A percentile compares a stretch with the other conserved stretches of the same genome.
phyloP scores from a whole-genome alignment of 1,140 invertebrate species.

The Neocloeon triangulifer region DNA sequence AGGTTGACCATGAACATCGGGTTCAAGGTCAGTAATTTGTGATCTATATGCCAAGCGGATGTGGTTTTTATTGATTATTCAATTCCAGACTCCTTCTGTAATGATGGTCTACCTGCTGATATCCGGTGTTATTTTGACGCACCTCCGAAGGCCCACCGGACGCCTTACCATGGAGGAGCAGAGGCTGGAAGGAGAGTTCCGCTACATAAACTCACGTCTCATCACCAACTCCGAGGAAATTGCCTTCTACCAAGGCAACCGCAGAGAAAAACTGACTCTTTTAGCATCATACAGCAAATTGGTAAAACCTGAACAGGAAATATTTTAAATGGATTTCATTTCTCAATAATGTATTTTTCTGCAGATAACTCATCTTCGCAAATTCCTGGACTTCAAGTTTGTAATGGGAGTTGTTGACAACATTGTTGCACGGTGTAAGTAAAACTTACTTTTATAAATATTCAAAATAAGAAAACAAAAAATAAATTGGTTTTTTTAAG shows the following conservation, averaged over 20 bases:
- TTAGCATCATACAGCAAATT: constrained; percentile 75
- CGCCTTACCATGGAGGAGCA: constrained; percentile 82
- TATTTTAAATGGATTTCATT: constrained; percentile 14
- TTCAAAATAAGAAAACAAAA: no score
- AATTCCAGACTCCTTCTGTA: constrained; percentile 52
- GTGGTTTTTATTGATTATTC: constrained; percentile 9
- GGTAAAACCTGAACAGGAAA: no score
- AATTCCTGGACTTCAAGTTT: constrained; percentile 78
- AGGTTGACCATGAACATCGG: constrained; percentile 69
- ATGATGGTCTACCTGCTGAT: constrained; percentile 71
- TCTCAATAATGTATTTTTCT: constrained; percentile 4
- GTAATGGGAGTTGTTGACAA: constrained; percentile 89
- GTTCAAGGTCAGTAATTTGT: no score
- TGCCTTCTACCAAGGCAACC: constrained; percentile 64
- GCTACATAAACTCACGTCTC: constrained; percentile 86
- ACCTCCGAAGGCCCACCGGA: constrained; percentile 64
- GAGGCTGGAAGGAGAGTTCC: constrained; percentile 90
- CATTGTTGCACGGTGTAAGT: constrained; percentile 87
- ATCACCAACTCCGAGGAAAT: constrained; percentile 97
- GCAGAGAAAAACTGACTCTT: constrained; percentile 68
- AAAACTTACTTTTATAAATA: constrained; percentile 1
- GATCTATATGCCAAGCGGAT: constrained; percentile 4
- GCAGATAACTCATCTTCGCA: constrained; percentile 53
- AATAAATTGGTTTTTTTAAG: no score
- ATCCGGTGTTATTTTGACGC: constrained; percentile 58